phyloP scores from a whole-genome alignment of 92 coral and sea anemone species.

The Isaurus tuberculatus region DNA sequence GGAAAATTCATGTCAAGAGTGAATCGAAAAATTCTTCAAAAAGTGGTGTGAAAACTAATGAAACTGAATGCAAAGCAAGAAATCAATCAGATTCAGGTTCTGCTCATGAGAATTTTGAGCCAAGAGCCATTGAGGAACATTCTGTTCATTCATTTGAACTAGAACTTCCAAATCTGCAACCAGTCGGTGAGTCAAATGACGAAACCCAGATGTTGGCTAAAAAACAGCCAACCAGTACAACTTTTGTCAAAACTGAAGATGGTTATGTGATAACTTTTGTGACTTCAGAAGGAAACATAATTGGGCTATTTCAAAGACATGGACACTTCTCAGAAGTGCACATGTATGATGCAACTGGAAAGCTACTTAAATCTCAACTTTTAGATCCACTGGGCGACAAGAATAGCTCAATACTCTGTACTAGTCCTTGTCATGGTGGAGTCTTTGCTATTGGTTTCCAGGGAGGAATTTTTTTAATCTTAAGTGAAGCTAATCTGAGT shows the following conservation, averaged over 20 bases:
- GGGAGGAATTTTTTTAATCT: slow-evolving; percentile 77
- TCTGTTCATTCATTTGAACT: slow-evolving; percentile 46
- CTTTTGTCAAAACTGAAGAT: slow-evolving; percentile 75
- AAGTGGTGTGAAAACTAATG: neutral
- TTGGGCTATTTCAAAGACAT: slow-evolving; percentile 77
- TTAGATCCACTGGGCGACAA: slow-evolving; percentile 79
- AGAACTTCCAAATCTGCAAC: slow-evolving; percentile 5
- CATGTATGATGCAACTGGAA: slow-evolving; percentile 59
- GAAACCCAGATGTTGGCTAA: neutral
- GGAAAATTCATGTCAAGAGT: slow-evolving; percentile 44
- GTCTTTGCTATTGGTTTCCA: slow-evolving; percentile 83
- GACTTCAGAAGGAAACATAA: slow-evolving; percentile 57
- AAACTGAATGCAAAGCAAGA: neutral
- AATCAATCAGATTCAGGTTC: neutral
- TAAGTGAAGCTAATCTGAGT: slow-evolving; percentile 63
- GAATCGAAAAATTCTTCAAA: neutral
- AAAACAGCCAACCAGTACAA: slow-evolving; percentile 66
- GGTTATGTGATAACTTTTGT: slow-evolving; percentile 72
- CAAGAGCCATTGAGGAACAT: neutral
- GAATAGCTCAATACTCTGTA: slow-evolving; percentile 73
- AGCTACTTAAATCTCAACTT: slow-evolving; percentile 49
- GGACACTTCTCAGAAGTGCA: slow-evolving; percentile 76
- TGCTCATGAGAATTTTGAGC: neutral
- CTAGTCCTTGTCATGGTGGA: slow-evolving; percentile 72
- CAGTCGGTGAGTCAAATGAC: neutral